Base-by-base conservation (phyloP, 2,888 invertebrate species). In the Aplocera efformata region DNA sequence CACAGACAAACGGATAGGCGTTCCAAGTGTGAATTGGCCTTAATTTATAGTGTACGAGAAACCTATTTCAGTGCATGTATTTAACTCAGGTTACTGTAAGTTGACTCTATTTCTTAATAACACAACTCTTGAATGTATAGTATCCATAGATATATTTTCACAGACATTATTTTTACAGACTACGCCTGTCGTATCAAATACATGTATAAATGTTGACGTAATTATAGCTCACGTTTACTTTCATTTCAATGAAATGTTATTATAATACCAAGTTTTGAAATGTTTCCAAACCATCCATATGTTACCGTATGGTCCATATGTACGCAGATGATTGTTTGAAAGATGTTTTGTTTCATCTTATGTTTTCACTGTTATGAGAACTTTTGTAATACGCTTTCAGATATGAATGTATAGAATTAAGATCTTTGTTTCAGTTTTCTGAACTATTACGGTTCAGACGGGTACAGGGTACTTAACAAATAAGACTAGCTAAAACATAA, bases 251-350 rank as follows among this genome's bases (percentile, higher is more conserved):
- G 54, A 56, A 55, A 67, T 76, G 69, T 75, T 78, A 67, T 72
- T 59, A 66, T 63, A 67, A 72, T 58, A 67, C 27, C 30, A 48
- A 56, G 53, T 63, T 63, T 58, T 55, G 41, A 61, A 68, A 59
- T 66, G 66, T 72, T 77, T 65, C 71, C 72, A 77, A 62, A 73
- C 66, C 54, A 48, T 36, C 56, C 78, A 58, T 51, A 64, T 70
- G 72, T 64, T 67, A 55, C 60, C 29, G 10, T 3, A 58, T 62
- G 62, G 33, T 32, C n/a, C n/a, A n/a, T n/a, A n/a, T n/a, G n/a
- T n/a, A n/a, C n/a, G n/a, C n/a, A 44, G 32, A 38, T 29, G 21
- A 22, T 64, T 61, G 50, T 66, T 60, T 17, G 61, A 46, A 61
- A 53, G 56, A 58, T 57, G 51, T 58, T 53, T 53, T 45, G 42